Percentiles rank a stretch among this genome's conserved stretches.
These are phyloP conservation scores for Typhlichthys eigenmanni DNA, from an alignment of 2,797 vertebrate genomes.

Conservation along the genomic window DNA sequence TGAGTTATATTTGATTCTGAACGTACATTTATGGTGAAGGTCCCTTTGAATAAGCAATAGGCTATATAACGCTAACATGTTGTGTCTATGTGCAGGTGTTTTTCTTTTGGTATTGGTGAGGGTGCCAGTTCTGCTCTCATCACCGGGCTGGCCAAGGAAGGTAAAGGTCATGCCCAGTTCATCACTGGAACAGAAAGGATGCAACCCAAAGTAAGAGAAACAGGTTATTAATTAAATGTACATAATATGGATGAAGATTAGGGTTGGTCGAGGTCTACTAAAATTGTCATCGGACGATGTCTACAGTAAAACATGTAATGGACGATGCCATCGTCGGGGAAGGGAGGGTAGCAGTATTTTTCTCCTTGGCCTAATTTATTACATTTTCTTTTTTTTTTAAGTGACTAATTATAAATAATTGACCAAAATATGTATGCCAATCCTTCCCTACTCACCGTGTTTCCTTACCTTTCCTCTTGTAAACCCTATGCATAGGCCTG, in stretches of 20 bases:
- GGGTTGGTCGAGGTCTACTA: too few relatives aligned
- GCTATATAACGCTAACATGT: too few relatives aligned
- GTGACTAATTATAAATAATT: neutral
- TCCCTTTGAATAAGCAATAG: too few relatives aligned
- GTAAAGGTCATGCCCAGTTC: conserved; percentile 80
- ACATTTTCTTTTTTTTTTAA: neutral
- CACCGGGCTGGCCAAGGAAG: conserved; percentile 79
- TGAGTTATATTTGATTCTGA: too few relatives aligned
- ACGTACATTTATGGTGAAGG: too few relatives aligned
- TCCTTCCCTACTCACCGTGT: neutral
- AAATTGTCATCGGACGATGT: too few relatives aligned
- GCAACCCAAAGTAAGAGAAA: conserved; percentile 80
- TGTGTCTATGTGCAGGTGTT: conserved; percentile 73
- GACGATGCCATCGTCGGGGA: too few relatives aligned
- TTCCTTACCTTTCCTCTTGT: neutral
- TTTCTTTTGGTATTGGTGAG: conserved; percentile 87
- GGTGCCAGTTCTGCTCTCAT: conserved; percentile 85
- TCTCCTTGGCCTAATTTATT: neutral
- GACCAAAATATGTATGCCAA: neutral
- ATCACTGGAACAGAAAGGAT: conserved; percentile 81
- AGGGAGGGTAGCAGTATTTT: too few relatives aligned
- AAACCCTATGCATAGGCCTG: too few relatives aligned
- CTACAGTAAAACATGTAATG: too few relatives aligned
- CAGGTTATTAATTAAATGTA: too few relatives aligned
- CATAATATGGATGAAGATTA: too few relatives aligned